phyloP scores from a whole-genome alignment of 2,113 vertebrate genomes.

The Anser cygnoides region DNA sequence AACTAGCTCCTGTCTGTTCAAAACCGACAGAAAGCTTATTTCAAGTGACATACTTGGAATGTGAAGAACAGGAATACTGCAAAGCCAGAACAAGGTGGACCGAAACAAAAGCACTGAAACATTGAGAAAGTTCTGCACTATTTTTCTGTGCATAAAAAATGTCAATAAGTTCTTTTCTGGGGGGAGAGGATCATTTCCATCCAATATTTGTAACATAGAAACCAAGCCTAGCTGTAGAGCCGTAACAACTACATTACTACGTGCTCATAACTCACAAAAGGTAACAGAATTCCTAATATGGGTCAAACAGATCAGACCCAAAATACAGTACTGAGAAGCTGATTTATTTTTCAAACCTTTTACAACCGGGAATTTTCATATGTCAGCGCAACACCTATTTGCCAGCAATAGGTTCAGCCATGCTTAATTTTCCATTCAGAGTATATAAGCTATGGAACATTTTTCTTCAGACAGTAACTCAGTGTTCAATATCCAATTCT shows the following conservation, averaged over 20 bases:
- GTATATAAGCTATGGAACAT: background rate
- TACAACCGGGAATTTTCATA: background rate
- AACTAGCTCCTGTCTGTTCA: background rate
- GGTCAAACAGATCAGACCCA: background rate
- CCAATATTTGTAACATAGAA: background rate
- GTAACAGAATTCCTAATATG: background rate
- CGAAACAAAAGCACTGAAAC: background rate
- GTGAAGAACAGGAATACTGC: background rate
- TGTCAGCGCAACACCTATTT: background rate
- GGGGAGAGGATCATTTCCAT: background rate
- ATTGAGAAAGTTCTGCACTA: background rate
- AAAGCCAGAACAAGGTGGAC: background rate
- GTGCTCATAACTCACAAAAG: background rate
- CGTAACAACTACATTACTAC: background rate
- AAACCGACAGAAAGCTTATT: background rate
- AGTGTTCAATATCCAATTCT: background rate
- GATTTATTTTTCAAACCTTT: background rate
- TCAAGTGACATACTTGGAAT: background rate
- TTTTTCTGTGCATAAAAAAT: background rate
- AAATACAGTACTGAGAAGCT: background rate
- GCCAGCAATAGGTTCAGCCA: background rate
- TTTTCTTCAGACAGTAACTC: background rate
- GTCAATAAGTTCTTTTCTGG: background rate
- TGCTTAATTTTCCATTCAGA: background rate
- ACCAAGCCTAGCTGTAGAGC: background rate